phyloP scores from a whole-genome alignment of 2,888 invertebrate genomes.

The Lasioglossum vierecki region DNA sequence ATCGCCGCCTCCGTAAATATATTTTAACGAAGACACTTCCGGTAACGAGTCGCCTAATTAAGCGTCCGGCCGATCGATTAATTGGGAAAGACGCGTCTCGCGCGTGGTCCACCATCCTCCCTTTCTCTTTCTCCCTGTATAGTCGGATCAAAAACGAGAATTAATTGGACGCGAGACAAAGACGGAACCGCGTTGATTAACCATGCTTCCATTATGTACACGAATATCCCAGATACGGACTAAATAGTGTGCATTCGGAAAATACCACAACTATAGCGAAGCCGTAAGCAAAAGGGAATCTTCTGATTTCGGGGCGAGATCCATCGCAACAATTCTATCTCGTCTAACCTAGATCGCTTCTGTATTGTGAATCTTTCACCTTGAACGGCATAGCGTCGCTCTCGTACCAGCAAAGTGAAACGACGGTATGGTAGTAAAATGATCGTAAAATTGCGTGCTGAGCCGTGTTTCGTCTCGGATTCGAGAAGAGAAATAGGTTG shows the following conservation, averaged over 20 bases:
- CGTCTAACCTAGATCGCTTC: not conserved
- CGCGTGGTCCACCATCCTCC: not conserved
- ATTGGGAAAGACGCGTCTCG: conserved; percentile 34
- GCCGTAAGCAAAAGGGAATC: not conserved
- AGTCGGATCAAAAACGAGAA: conserved; percentile 12
- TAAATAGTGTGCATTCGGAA: not conserved
- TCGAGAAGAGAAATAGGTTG: not conserved
- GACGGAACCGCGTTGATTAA: not conserved
- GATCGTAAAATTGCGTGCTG: conserved; percentile 27
- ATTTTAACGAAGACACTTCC: conserved; percentile 44
- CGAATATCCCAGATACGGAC: not conserved
- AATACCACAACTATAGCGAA: not conserved
- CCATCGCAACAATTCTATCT: not conserved
- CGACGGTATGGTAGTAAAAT: conserved; percentile 24
- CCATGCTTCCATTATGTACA: not conserved
- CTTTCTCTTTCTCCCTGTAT: not conserved
- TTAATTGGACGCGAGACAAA: conserved; percentile 42
- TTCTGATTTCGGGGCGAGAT: not conserved
- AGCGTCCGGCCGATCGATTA: conserved; percentile 50
- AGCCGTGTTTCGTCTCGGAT: not conserved
- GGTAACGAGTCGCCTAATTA: conserved; percentile 50
- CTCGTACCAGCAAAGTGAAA: not conserved
- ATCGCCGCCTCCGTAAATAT: conserved; percentile 14
- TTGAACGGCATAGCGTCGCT: not conserved
- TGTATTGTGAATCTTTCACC: not conserved